Percentiles rank a stretch among this genome's conserved stretches.
Conservation (phyloP, 2,113 vertebrate species). For the Calonectris borealis region DNA sequence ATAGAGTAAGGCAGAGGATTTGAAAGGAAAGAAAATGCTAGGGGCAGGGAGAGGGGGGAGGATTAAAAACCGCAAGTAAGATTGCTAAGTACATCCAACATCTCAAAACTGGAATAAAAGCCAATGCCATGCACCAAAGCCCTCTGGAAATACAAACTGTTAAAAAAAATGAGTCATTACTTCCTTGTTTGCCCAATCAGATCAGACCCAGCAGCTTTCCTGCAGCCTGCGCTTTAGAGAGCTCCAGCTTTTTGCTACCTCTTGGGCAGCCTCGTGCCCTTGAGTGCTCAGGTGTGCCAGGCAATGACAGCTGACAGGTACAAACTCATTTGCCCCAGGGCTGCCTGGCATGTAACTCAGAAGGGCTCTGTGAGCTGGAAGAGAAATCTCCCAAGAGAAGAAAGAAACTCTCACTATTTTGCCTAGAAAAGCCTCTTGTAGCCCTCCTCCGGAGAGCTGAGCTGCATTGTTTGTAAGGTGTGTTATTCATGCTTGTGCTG, state of each 20-base stretch:
- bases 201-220: neutral
- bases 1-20: neutral
- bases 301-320: neutral
- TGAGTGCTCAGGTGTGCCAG: neutral
- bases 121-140: neutral
- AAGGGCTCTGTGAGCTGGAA: neutral
- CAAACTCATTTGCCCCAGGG: neutral
- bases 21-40: slow-evolving; percentile 1
- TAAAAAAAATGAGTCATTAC: neutral
- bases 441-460: neutral
- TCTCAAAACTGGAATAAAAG: slow-evolving; percentile 1
- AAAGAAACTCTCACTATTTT: neutral
- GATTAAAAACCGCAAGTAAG: neutral
- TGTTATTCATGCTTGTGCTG: neutral
- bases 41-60: neutral
- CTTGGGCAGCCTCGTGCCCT: neutral
- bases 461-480: neutral
- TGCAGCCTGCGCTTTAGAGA: neutral
- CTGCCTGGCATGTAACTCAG: neutral
- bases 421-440: neutral
- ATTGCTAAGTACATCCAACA: neutral
- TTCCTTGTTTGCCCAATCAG: neutral
- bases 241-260: neutral
- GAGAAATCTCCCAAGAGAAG: neutral
- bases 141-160: neutral